Evolutionary conservation across 2,113 vertebrate genomes (phyloP).

Genomic region (Gymnobelideus leadbeateri): DNA sequence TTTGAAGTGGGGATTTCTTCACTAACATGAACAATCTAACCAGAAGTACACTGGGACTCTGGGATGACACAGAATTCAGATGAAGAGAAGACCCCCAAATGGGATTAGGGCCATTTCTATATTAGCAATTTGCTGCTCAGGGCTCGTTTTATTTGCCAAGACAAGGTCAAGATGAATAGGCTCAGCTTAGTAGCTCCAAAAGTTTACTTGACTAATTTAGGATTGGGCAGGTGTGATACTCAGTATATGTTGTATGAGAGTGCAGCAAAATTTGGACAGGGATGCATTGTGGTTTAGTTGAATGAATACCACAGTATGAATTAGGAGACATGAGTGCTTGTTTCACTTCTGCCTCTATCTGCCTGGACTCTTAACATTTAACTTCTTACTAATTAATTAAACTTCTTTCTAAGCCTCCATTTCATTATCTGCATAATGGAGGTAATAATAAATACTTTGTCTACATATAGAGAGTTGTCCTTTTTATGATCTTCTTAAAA

Average conservation of each 20-base stretch:
- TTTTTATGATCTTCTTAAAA: neutral
- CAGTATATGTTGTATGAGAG: neutral
- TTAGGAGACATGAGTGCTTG: neutral
- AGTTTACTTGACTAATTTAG: neutral
- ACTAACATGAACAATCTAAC: conserved; percentile 74
- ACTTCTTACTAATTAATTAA: neutral
- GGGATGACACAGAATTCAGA: neutral
- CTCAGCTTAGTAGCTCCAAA: neutral
- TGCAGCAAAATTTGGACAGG: neutral
- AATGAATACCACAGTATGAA: neutral
- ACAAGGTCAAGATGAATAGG: neutral
- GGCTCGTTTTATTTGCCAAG: neutral
- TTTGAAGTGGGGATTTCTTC: conserved; percentile 73
- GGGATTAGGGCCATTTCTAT: neutral
- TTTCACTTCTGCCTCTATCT: neutral
- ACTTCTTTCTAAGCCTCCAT: neutral
- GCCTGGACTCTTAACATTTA: neutral
- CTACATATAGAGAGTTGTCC: neutral
- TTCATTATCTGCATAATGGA: neutral
- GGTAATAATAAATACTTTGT: neutral
- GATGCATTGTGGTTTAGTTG: neutral
- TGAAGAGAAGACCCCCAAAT: neutral
- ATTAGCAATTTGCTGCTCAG: neutral
- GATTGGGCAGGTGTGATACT: neutral
- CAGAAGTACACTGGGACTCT: conserved; percentile 65